Evolutionary conservation across 2,113 vertebrate species (phyloP), one percentile per base, ranked within the genome.

Genomic region (Leptobrachium leishanense): DNA sequence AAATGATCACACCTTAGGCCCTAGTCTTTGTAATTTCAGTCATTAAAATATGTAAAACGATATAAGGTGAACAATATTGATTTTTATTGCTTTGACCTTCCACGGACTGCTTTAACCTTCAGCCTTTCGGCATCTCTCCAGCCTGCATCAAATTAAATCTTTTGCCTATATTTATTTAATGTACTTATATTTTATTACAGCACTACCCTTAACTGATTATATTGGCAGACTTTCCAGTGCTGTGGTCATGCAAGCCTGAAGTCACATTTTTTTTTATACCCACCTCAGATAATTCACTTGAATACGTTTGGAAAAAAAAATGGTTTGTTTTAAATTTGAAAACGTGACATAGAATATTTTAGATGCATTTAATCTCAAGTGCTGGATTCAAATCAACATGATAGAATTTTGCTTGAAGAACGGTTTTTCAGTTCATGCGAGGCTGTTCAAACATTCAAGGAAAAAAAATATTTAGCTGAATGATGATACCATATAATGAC

Each of bases 11-110:
- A 50, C 46, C 46, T 50, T 5, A 50, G 46, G 46, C 46, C 4
- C 46, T 8, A 50, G 8, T 50, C 46, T 5, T 50, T 5, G 8
- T 5, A 50, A 50, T 4, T 50, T 50, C 46, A 50, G 46, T 50
- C 46, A 50, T 50, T 12, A 59, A 59, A 59, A 59, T 13, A 1
- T 1, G 10, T 59, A 11, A 1, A 54, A 54, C 50, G 6, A 59
- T 59, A 59, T 15, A 59, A 59, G 13, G 13, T 13, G 55, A 15
- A 59, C 55, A 59, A 59, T 13, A 59, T 59, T 11, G 55, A 59
- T 59, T 59, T 59, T 59, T 59, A 59, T 68, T 68, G 15, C 39
- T 68, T 43, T 68, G 66, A 43, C 66, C 66, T 43, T 68, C 40
- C 3, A 15, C 43, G 41, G 66, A 43, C 12, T 43, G 41, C 13